Evolutionary conservation across 2,888 invertebrate genomes (phyloP).

Genomic region (Lymantria monacha): DNA sequence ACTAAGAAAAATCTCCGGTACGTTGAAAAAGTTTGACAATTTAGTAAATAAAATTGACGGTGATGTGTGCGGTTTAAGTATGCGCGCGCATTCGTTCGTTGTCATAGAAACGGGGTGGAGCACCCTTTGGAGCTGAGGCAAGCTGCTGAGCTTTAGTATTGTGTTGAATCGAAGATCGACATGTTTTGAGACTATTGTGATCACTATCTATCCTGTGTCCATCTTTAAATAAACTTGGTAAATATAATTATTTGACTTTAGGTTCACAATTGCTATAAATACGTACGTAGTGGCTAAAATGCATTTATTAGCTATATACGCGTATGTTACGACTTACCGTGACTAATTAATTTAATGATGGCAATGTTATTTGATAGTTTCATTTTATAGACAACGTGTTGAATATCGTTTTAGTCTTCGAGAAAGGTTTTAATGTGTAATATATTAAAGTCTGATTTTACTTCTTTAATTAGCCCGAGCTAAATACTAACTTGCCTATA

Average conservation of each 20-base stretch:
- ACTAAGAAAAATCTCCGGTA: slow-evolving; percentile 19
- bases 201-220: not conserved
- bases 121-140: slow-evolving; percentile 20
- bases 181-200: slow-evolving; percentile 14
- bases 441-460: no score
- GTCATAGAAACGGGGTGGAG: slow-evolving; percentile 53
- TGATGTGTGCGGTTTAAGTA: slow-evolving; percentile 16
- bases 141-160: slow-evolving; percentile 6
- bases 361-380: not conserved
- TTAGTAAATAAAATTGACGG: slow-evolving; percentile 57
- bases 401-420: not conserved
- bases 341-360: no score
- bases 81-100: slow-evolving; percentile 71
- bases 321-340: no score
- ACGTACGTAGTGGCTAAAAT: no score
- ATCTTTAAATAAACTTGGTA: not conserved
- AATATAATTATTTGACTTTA: slow-evolving; percentile 1
- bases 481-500: no score
- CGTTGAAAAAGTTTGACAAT: slow-evolving; percentile 51
- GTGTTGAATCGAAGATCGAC: slow-evolving; percentile 15
- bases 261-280: not conserved
- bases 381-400: not conserved
- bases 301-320: no score
- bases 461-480: no score
- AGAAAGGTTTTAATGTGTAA: no score